Percentiles rank a stretch among this genome's conserved stretches.
Conservation (phyloP, 2,797 vertebrate species). For the Rhabdophis nuchalis region DNA sequence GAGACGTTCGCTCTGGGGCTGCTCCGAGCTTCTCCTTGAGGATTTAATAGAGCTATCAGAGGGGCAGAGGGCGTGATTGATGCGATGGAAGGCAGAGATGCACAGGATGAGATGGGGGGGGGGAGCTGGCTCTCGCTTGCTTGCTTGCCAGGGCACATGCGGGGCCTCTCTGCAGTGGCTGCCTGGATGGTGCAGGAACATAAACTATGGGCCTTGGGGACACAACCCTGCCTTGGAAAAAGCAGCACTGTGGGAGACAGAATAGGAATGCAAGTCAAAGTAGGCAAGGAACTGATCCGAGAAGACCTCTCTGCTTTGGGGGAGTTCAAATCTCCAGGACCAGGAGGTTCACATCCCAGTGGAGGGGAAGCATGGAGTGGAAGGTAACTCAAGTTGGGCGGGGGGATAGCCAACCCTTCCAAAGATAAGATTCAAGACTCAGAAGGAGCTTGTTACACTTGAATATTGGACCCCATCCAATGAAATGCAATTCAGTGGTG, state of each 20-base stretch:
- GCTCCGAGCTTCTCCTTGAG: conserved; percentile 56
- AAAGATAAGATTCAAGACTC: no score
- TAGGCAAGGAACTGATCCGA: neutral
- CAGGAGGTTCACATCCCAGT: no score
- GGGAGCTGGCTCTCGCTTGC: neutral
- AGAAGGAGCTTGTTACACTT: no score
- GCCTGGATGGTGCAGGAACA: neutral
- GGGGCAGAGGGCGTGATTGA: conserved; percentile 55
- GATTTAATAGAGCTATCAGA: conserved; percentile 60
- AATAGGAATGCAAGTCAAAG: neutral
- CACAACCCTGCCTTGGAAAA: neutral
- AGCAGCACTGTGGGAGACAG: neutral
- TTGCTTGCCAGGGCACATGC: neutral
- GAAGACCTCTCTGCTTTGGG: neutral
- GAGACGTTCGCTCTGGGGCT: conserved; percentile 35
- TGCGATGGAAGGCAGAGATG: conserved; percentile 45
- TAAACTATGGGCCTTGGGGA: neutral
- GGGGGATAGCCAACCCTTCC: no score
- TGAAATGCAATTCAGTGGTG: neutral
- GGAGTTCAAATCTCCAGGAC: neutral
- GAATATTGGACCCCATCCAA: neutral
- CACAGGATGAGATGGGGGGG: neutral
- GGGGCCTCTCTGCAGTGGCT: neutral
- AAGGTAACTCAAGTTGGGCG: no score
- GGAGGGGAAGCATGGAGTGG: no score